These are phyloP conservation scores for Microdon myrmicae DNA, from an alignment of 2,888 invertebrate genomes.

Conservation along the genomic window DNA sequence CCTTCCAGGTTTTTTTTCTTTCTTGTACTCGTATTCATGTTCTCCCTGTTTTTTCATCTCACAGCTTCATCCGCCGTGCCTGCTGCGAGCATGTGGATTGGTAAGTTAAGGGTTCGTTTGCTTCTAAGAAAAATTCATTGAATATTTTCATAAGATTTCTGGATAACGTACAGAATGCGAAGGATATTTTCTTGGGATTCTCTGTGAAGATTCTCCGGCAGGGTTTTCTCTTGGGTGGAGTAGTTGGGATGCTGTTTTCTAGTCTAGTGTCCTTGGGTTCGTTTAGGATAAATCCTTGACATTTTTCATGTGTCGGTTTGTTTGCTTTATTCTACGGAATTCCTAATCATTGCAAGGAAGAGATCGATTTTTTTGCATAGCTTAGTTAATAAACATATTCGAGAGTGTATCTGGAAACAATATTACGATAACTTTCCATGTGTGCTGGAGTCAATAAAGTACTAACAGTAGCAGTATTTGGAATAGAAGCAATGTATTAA, in stretches of 20 bases:
- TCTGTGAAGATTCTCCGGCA: constrained; percentile 26
- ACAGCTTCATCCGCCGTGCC: constrained; percentile 18
- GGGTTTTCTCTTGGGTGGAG: constrained; percentile 4
- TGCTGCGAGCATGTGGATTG: constrained; percentile 8
- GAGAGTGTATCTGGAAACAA: no score
- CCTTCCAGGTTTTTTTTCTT: constrained; percentile 24
- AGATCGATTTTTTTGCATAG: no score
- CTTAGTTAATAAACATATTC: no score
- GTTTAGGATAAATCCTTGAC: constrained; percentile 24
- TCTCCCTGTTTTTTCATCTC: constrained; percentile 1
- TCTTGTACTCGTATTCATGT: constrained; percentile 9
- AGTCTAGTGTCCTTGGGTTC: constrained; percentile 31
- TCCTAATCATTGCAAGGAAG: no score
- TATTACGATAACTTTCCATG: no score
- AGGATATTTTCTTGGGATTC: constrained; percentile 45
- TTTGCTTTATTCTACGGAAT: no score
- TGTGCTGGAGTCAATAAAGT: no score
- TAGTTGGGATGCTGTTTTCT: no score
- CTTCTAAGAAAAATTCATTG: constrained; percentile 44
- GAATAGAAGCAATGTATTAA: no score
- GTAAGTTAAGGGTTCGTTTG: constrained; percentile 26
- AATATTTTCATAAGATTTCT: constrained; percentile 40
- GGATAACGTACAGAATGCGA: constrained; percentile 22
- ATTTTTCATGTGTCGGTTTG: no score
- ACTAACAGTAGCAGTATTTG: no score